Base-by-base conservation (phyloP, 1,140 invertebrate species). In the Procambarus clarkii region DNA sequence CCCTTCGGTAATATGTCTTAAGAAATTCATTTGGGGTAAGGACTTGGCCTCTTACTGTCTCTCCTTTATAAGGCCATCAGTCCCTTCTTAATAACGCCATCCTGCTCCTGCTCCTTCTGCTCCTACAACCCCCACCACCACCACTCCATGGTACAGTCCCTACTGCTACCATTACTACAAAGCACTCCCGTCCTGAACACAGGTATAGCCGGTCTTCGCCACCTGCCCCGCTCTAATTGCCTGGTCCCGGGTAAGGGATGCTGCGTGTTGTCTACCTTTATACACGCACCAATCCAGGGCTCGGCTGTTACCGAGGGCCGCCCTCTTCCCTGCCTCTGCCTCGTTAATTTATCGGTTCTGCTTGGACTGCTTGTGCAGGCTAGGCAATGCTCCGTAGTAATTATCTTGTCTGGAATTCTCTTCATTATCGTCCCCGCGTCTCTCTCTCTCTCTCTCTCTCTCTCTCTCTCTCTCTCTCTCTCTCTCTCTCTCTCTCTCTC, bases 401-500 rank as follows among this genome's bases (percentile, higher is more conserved):
- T 54, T 54, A 54, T 54, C 50, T 54, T 54, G 50, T 54, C 50
- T 54, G 7, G 7, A 54, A 54, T 54, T 54, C 13, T 69, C 15
- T 15, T n/a, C 18, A 9, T 69, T 15, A 15, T 15, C 18, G 11
- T 69, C 60, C 44, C 76, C 44, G n/a, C 44, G 0, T 78, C 76
- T 78, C 76, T 78, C 76, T 78, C 76, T 78, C 76, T 78, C 76
- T 78, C 76, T 7, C 76, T 78, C 76, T 13, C 76, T 78, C 76
- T 77, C 76, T 77, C 76, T 77, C 76, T 77, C 76, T 77, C 76
- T 77, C 76, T 77, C 76, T 77, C 76, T 77, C 76, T 77, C 76
- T 77, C 77, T 79, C 77, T 79, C 44, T 79, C 77, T 79, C 77
- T 79, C 77, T 79, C 45, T 79, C 77, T 79, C 45, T 79, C 77